phyloP scores from a whole-genome alignment of 2,797 vertebrate species.

The Pseudochirops corinnae region DNA sequence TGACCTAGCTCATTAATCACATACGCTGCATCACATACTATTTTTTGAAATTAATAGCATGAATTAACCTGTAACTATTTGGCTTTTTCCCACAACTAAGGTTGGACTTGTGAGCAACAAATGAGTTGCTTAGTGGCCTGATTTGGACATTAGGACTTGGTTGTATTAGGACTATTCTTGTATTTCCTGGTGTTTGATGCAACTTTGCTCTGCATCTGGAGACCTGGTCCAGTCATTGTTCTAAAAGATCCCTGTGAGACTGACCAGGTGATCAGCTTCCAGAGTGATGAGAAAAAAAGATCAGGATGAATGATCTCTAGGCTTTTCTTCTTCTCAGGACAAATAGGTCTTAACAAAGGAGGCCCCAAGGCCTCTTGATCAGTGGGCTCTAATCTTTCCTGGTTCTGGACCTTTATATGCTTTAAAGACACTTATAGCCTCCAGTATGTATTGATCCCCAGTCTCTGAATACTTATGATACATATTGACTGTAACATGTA shows the following conservation, averaged over 20 bases:
- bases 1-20: neutral
- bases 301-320: neutral
- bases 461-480: neutral
- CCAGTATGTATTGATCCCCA: neutral
- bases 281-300: neutral
- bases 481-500: neutral
- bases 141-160: neutral
- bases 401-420: neutral
- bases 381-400: neutral
- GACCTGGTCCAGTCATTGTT: neutral
- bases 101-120: neutral
- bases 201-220: neutral
- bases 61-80: neutral
- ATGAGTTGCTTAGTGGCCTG: neutral
- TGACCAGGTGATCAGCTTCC: neutral
- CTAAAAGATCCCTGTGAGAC: conserved; percentile 28
- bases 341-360: neutral
- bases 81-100: neutral
- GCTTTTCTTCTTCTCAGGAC: neutral
- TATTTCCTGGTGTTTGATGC: neutral
- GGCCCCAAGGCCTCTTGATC: neutral
- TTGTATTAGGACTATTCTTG: neutral
- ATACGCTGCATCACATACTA: neutral
- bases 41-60: conserved; percentile 28
- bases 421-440: neutral